phyloP scores from a whole-genome alignment of 2,888 invertebrate genomes.

The Rutpela maculata region DNA sequence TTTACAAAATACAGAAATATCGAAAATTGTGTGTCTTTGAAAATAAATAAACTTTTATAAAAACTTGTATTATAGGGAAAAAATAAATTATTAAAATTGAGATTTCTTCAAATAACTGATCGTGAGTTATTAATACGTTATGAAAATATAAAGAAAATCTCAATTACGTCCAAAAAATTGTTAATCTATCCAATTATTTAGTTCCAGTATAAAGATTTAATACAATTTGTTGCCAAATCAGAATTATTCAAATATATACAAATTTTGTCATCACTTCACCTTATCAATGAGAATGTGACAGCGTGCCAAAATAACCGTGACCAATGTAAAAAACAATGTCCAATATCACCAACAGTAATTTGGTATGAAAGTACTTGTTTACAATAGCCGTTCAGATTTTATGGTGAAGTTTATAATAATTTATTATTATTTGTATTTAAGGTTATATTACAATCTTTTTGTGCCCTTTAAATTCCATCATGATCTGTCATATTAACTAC shows the following conservation, averaged over 20 bases:
- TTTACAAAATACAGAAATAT: too few relatives aligned
- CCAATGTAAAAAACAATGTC: background rate
- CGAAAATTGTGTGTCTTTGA: too few relatives aligned
- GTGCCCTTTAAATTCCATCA: slow-evolving; percentile 42
- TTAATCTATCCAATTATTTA: background rate
- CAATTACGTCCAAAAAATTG: background rate
- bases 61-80: too few relatives aligned
- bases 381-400: background rate
- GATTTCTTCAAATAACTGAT: too few relatives aligned
- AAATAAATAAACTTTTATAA: too few relatives aligned
- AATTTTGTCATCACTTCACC: background rate
- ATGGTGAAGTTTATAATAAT: slow-evolving; percentile 11
- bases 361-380: background rate
- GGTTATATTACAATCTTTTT: slow-evolving; percentile 15
- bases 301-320: background rate
- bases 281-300: background rate
- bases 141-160: background rate
- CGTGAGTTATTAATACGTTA: background rate
- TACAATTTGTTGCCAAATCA: background rate
- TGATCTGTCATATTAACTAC: slow-evolving; percentile 37
- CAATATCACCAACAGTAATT: background rate
- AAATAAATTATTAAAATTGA: too few relatives aligned
- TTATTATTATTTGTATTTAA: slow-evolving; percentile 18
- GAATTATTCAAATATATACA: background rate
- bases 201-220: background rate